Evolutionary conservation across 2,888 invertebrate species (phyloP).

Genomic region (Xanthorhoe designata): DNA sequence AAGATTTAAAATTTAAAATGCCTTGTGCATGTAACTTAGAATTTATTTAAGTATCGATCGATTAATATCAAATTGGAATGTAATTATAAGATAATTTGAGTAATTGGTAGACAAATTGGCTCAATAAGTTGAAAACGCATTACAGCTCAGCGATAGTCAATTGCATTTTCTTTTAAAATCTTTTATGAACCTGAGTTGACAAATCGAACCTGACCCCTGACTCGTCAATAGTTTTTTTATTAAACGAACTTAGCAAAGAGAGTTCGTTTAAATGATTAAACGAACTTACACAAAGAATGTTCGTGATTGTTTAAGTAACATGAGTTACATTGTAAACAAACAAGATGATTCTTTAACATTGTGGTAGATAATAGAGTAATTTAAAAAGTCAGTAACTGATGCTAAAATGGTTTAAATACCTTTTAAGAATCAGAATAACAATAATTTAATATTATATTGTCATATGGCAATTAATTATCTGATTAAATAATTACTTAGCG

Average conservation of each 20-base stretch:
- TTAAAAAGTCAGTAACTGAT: not conserved
- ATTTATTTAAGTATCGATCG: not conserved
- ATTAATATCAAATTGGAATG: slow-evolving; percentile 1
- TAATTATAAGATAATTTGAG: not conserved
- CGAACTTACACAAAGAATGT: not conserved
- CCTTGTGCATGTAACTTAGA: no score
- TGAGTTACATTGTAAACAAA: not conserved
- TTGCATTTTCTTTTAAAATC: slow-evolving; percentile 15
- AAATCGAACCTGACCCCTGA: not conserved
- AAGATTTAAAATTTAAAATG: no score
- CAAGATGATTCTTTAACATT: not conserved
- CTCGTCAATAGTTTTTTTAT: not conserved
- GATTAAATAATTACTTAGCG: no score
- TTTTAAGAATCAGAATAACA: no score
- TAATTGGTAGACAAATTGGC: slow-evolving; percentile 9
- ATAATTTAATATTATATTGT: not conserved
- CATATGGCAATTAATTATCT: no score
- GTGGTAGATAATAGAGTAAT: no score
- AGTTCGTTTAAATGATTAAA: not conserved
- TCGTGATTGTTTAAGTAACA: no score
- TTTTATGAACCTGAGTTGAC: slow-evolving; percentile 1
- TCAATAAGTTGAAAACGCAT: slow-evolving; percentile 1
- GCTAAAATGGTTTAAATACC: no score
- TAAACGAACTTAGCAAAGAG: not conserved
- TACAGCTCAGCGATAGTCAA: slow-evolving; percentile 3